Evolutionary conservation across 2,113 vertebrate species (phyloP), one percentile per base, ranked within the genome.

Genomic region (Scortum barcoo): DNA sequence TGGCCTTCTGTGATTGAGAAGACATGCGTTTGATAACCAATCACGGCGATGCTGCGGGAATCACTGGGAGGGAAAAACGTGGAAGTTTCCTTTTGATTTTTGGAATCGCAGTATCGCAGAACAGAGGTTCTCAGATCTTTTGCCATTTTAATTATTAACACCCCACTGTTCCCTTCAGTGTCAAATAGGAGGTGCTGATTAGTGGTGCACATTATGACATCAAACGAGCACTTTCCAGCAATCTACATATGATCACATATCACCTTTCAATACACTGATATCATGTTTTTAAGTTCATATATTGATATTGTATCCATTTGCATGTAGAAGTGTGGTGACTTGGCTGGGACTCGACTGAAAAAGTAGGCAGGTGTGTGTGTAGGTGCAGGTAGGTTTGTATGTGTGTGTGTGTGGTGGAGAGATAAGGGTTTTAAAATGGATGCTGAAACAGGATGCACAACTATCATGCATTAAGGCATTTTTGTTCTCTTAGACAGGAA

Each of bases 1-100:
- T 19, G 9, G 72, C 80, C 82, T 56, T 84, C 70, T 87, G 88
- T 72, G 81, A 60, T 40, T 48, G 46, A 73, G 44, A 84, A 86
- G 53, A 83, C 38, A 44, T 67, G 68, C 19, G 60, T 85, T 88
- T 86, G 81, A 85, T 79, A 76, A 70, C 46, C 69, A 53, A 42
- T 78, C 54, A 51, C 22, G 36, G 70, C 53, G 20, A 42, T 80
- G 66, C 58, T 73, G 48, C 22, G 57, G 63, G 66, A 78, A 65
- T 76, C 56, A 28, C 51, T 58, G 48, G 36, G 58, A 70, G 61
- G 22, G 44, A 13, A 44, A 56, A 24, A 51, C 53, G n/a, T 71
- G 62, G 33, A 83, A 4, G 20, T 58, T 79, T 77, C 40, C 9
- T 81, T 83, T 84, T 81, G 51, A 80, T 85, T 69, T 2, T 42